Conservation (phyloP, 2,888 invertebrate species). For the Chrysolina oricalcia region DNA sequence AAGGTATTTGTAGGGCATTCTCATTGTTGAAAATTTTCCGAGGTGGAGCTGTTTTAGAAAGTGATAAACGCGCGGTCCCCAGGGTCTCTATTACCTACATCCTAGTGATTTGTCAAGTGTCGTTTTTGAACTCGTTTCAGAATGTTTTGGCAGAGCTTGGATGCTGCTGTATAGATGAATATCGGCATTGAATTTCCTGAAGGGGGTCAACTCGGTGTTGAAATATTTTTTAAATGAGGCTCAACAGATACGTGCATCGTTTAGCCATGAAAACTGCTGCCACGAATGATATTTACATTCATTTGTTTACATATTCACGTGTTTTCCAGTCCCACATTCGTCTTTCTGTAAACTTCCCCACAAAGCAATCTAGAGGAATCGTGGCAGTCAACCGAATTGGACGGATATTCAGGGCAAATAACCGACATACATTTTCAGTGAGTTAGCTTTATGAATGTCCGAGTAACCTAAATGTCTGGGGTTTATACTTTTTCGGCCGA, state of each 20-base stretch:
- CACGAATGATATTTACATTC: background rate
- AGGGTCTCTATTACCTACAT: constrained; percentile 43
- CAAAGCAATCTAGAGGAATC: background rate
- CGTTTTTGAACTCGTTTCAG: constrained; percentile 41
- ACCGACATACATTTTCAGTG: constrained; percentile 6
- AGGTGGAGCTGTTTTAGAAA: constrained; percentile 41
- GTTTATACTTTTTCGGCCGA: background rate
- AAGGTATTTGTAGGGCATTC: constrained; percentile 36
- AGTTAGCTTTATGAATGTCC: constrained; percentile 15
- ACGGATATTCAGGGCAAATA: constrained; percentile 17
- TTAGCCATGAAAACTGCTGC: background rate
- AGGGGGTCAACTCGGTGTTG: background rate
- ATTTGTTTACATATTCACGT: constrained; percentile 8
- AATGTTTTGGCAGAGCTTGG: constrained; percentile 39
- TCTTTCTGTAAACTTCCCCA: background rate
- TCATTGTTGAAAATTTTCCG: constrained; percentile 41
- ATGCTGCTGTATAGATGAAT: constrained; percentile 31
- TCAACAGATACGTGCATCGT: background rate
- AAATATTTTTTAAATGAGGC: background rate
- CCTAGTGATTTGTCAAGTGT: constrained; percentile 44
- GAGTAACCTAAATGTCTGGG: background rate
- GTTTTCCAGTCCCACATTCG: background rate
- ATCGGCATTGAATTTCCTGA: constrained; percentile 23
- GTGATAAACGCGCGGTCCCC: constrained; percentile 44
- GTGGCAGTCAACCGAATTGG: constrained; percentile 9